Evolutionary conservation across 2,797 vertebrate species (phyloP).

Genomic region (Gobionotothen gibberifrons): DNA sequence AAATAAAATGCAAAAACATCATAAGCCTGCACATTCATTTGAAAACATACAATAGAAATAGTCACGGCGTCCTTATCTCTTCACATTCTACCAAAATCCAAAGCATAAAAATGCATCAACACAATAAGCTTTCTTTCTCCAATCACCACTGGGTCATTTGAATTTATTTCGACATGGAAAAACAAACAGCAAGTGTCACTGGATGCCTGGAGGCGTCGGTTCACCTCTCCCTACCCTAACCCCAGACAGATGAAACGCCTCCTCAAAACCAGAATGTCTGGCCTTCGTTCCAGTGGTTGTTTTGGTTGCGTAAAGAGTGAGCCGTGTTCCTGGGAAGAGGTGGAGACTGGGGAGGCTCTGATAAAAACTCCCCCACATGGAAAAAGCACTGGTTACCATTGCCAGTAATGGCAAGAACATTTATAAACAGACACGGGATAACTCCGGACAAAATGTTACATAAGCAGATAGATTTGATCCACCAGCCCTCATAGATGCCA

Average conservation of each 20-base stretch:
- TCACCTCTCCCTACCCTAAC: constrained; percentile 68
- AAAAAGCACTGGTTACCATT: constrained; percentile 15
- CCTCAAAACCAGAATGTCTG: constrained; percentile 53
- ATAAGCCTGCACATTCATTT: not conserved
- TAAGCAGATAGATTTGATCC: not conserved
- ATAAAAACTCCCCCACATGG: constrained; percentile 26
- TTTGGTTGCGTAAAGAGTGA: constrained; percentile 44
- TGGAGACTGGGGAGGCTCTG: constrained; percentile 15
- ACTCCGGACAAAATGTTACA: constrained; percentile 10
- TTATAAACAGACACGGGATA: not conserved
- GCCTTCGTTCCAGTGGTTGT: constrained; percentile 48
- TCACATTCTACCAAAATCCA: constrained; percentile 17
- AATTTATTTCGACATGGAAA: constrained; percentile 49
- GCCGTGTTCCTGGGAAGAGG: constrained; percentile 29
- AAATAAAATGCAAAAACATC: not conserved
- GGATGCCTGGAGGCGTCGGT: constrained; percentile 57
- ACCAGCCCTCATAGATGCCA: not conserved
- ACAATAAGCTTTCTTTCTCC: constrained; percentile 14
- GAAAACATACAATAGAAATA: not conserved
- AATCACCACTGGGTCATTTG: constrained; percentile 21
- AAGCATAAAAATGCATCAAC: constrained; percentile 23
- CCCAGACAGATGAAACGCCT: constrained; percentile 62
- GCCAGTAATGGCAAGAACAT: not conserved
- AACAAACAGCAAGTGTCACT: constrained; percentile 67
- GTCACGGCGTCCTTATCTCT: not conserved